Base-by-base conservation (phyloP, 2,888 invertebrate genomes). In the Agriopis aurantiaria region DNA sequence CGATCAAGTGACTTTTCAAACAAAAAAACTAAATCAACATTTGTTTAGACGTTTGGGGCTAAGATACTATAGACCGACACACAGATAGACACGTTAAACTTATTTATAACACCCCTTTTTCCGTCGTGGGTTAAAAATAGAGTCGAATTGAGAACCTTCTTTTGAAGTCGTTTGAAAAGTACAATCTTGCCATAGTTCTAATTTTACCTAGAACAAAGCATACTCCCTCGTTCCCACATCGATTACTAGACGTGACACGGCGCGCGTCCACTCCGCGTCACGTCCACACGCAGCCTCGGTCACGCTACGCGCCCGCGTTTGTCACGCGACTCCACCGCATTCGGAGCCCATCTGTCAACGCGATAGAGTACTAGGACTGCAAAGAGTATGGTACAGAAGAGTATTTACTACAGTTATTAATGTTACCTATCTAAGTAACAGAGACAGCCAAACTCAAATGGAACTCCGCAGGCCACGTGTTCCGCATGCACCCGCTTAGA, bases 311-410 rank as follows among this genome's bases (percentile, higher is more conserved):
- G 86, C 83, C 82, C 85, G 83, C 88, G 89, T 91, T 91, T 89
- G 92, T 91, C 92, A 92, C 88, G 86, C 87, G 83, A 81, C 86
- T 90, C 91, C 85, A 86, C 90, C 89, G 87, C 92, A 91, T 85
- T 84, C 88, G 83, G 78, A 80, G 69, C 78, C 87, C 88, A 91
- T 92, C 87, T 86, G 88, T 91, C 91, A 91, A 89, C 79, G 83
- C 85, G 86, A 89, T 86, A 83, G 86, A 89, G 86, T 82, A 78
- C 80, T 75, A 75, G 75, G 74, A 67, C 72, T 68, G 68, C 86
- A 88, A 59, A 88, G n/a, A n/a, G 45, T 43, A 43, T 0, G 11
- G 49, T 43, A 56, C 48, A 67, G 61, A 61, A 57, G 17, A 57
- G 10, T 41, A 11, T 7, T 12, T 33, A 23, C 8, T n/a, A 2